Base-by-base conservation (phyloP, 2,797 vertebrate species). In the Scarus forsteni region DNA sequence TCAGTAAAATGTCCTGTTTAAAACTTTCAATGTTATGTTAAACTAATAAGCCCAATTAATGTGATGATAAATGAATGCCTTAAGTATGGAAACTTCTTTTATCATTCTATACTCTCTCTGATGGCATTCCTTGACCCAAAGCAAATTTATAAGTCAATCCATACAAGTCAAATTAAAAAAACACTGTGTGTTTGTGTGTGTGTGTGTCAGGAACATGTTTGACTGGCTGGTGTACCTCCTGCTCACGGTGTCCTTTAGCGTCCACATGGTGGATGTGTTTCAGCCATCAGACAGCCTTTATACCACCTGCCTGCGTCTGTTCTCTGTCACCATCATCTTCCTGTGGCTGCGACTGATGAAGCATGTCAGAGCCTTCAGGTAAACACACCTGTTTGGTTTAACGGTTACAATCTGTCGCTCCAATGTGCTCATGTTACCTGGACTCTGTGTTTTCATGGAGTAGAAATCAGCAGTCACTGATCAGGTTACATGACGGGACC, bases 281-380 rank as follows among this genome's bases (percentile, higher is more conserved):
- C 36, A 63, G 42, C 69, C 83, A 0, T 83, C 85, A 0, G 8
- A 3, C 7, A 0, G 7, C 0, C 84, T 93, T 51, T 74, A 79
- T 40, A 45, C 62, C 0, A 3, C 46, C 60, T 91, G 84, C 58
- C 84, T 92, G 11, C 88, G 88, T 11, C 83, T 94, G 38, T 92
- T 93, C 16, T 85, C 93, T 0, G 59, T 94, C 56, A 77, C 85
- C 18, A 15, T 94, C 55, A 70, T 94, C 79, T 90, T 93, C 75
- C 88, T 94, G 55, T 94, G 93, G 92, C 76, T 94, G 16, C 65
- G 90, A 18, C 82, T 93, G 56, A 92, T 94, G 92, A 94, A 94
- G 74, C 92, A 94, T 7, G 89, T 94, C 54, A 73, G 92, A 69
- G 92, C 91, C 40, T 94, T 94, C 77, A 92, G 91, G 93, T 94